phyloP scores from a whole-genome alignment of 1,140 invertebrate genomes.

The Aphaenogaster rudis region DNA sequence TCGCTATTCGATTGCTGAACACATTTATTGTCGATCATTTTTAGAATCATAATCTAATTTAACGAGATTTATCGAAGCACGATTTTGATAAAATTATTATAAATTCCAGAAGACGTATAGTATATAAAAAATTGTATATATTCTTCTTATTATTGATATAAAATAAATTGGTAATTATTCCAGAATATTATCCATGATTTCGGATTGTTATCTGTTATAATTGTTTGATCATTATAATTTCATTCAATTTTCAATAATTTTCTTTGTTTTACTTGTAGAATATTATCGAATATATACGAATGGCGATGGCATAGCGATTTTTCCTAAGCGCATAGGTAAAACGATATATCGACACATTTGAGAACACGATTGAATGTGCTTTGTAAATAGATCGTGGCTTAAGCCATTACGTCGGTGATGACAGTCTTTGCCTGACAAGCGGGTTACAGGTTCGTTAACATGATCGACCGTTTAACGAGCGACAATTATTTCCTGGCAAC shows the following conservation, averaged over 20 bases:
- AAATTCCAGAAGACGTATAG: background rate
- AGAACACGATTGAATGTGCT: background rate
- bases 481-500: slow-evolving; percentile 71
- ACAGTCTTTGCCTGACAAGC: slow-evolving; percentile 33
- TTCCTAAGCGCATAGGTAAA: background rate
- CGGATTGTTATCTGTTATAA: background rate
- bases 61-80: background rate
- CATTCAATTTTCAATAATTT: background rate
- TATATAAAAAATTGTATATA: background rate
- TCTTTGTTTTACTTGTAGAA: background rate
- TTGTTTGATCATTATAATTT: background rate
- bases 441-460: slow-evolving; percentile 63
- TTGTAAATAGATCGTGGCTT: slow-evolving; percentile 27
- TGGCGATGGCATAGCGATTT: background rate
- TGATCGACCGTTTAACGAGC: slow-evolving; percentile 58
- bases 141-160: background rate
- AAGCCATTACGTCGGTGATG: slow-evolving; percentile 35
- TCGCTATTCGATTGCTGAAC: slow-evolving; percentile 7
- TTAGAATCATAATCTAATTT: background rate
- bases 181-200: background rate
- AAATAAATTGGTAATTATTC: background rate
- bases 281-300: background rate
- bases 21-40: slow-evolving; percentile 10
- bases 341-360: background rate
- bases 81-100: background rate